Base-by-base conservation (phyloP, 53 echinoderm and acorn worm species). In the Zoroaster sp. region DNA sequence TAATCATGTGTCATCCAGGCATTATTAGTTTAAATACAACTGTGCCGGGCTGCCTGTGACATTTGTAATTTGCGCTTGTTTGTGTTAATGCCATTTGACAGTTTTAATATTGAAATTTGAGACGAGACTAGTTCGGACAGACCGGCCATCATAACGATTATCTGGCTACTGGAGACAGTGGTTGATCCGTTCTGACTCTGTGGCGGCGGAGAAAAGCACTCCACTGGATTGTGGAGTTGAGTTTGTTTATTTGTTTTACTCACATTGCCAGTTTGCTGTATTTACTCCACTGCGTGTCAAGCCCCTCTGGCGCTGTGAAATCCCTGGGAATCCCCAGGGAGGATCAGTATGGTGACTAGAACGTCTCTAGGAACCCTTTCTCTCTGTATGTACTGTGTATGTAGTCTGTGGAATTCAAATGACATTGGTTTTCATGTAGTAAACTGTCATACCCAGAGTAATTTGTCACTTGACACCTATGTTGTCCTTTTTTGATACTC, bases 41-140 rank as follows among this genome's bases (percentile, higher is more conserved):
- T n/a, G n/a, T n/a, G n/a, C n/a, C n/a, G n/a, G n/a, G 46, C 31
- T 34, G 33, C n/a, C 46, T 13, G 49, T 46, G 31, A 59, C 28
- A 59, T 76, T 33, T 49, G 49, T 47, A 49, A 49, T 76, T 46
- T 49, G 51, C 47, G 34, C 76, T 76, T 76, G 76, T 49, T 76
- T 76, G 32, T 32, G 35, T 52, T 76, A 47, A 76, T 49, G 31
- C 49, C 51, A 45, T 49, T 49, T 49, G 76, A 52, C 76, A 76
- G 75, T 44, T 25, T 37, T 44, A 75, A 75, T 75, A 75, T 25
- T 39, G 45, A 44, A 25, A 51, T 76, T 33, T 23, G 70, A 69
- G 36, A 69, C 36, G 37, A 5, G 51, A 32, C 47, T 32, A 18
- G 33, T 30, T 13, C 6, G 46, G 46, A 40, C 14, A 15, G 76